Conservation (phyloP, 2,113 vertebrate species). For the Pituophis catenifer region DNA sequence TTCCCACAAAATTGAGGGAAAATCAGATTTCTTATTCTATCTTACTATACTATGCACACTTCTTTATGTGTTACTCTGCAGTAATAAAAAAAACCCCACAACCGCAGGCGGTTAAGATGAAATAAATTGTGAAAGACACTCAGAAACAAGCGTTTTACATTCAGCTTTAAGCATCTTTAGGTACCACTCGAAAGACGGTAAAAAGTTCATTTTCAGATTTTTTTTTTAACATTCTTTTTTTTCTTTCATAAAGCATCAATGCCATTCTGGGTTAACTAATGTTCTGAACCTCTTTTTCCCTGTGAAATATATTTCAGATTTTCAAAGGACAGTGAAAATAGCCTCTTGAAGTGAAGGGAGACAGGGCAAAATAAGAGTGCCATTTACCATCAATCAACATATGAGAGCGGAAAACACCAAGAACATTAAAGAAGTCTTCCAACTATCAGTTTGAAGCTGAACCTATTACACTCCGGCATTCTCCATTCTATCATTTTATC, state of each 20-base stretch:
- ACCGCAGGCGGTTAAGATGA: not conserved
- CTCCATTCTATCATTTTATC: not conserved
- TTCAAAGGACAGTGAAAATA: not conserved
- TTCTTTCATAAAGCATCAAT: not conserved
- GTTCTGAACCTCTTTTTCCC: not conserved
- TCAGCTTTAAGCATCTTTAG: constrained; percentile 23
- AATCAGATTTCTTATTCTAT: not conserved
- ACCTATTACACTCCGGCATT: not conserved
- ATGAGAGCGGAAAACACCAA: not conserved
- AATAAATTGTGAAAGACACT: not conserved
- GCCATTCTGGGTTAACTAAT: not conserved
- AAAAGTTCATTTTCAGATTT: not conserved
- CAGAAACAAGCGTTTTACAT: constrained; percentile 13
- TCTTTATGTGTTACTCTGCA: not conserved
- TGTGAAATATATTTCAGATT: not conserved
- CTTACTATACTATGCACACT: not conserved
- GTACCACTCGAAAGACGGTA: not conserved
- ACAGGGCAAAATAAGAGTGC: not conserved
- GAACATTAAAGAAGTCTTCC: not conserved
- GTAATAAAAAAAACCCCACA: not conserved
- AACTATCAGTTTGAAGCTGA: not conserved
- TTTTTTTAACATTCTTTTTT: not conserved
- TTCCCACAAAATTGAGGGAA: not conserved
- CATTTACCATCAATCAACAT: not conserved
- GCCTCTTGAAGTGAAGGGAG: not conserved